phyloP scores from a whole-genome alignment of 2,888 invertebrate genomes.

The Tenodera sinensis region DNA sequence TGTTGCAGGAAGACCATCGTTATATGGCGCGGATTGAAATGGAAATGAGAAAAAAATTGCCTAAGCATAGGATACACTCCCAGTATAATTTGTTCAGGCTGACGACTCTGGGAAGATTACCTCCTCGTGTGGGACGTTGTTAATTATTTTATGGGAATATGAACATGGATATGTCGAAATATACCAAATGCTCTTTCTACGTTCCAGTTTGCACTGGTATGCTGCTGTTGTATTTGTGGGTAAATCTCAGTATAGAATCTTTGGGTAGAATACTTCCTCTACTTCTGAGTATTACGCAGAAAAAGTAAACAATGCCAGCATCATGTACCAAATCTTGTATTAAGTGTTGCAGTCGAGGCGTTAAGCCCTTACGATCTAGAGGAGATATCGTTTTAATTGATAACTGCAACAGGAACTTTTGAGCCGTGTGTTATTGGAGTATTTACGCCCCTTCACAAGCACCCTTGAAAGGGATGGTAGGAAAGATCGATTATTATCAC shows the following conservation, averaged over 20 bases:
- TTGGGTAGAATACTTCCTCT: too few relatives aligned
- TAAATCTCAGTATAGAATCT: too few relatives aligned
- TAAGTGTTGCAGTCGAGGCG: too few relatives aligned
- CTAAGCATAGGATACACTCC: background rate
- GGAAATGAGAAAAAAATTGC: background rate
- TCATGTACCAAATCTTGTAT: too few relatives aligned
- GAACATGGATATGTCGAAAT: too few relatives aligned
- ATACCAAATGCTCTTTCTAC: too few relatives aligned
- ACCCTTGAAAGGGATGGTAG: background rate
- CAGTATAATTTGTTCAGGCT: background rate
- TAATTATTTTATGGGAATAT: background rate
- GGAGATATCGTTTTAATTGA: too few relatives aligned
- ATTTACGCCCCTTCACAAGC: background rate
- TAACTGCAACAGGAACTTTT: background rate
- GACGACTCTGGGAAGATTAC: background rate
- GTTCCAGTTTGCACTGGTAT: too few relatives aligned
- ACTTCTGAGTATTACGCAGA: too few relatives aligned
- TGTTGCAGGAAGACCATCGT: background rate
- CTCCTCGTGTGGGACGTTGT: background rate
- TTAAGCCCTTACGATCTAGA: too few relatives aligned
- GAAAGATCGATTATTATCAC: background rate
- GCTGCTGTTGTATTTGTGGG: too few relatives aligned
- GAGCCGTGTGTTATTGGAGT: background rate
- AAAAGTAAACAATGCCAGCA: too few relatives aligned
- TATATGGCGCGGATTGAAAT: background rate